Conservation (phyloP, 2,113 vertebrate species). For the Vicugna pacos region DNA sequence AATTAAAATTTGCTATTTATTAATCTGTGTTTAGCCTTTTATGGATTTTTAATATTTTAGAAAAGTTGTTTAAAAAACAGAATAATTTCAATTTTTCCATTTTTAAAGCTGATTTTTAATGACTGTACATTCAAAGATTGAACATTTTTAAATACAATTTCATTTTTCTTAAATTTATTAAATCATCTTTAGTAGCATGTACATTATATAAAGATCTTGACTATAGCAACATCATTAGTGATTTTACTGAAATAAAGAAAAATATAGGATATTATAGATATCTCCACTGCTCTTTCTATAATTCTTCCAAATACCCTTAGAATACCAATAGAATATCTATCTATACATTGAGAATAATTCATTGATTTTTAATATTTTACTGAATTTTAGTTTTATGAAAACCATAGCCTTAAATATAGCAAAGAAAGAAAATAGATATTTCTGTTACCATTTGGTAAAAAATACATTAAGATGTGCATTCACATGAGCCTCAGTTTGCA, state of each 20-base stretch:
- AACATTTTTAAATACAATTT: background rate
- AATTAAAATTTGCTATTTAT: background rate
- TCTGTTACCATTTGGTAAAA: background rate
- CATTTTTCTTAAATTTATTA: background rate
- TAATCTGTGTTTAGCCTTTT: background rate
- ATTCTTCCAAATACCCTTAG: background rate
- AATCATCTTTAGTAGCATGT: background rate
- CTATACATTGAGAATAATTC: no score
- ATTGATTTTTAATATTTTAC: background rate
- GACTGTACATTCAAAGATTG: background rate
- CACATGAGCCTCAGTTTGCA: background rate
- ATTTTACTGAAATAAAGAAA: background rate
- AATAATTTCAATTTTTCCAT: background rate
- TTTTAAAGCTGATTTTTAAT: background rate
- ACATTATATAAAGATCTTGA: background rate
- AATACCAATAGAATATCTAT: background rate
- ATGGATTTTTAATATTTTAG: background rate
- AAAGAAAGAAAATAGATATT: background rate
- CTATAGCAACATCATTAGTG: background rate
- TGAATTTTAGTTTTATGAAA: background rate
- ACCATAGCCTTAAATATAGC: background rate
- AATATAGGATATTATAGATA: background rate
- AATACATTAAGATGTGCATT: background rate
- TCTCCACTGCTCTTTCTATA: background rate
- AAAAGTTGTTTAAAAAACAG: background rate